These are phyloP conservation scores for Apteryx mantelli DNA, from an alignment of 2,113 vertebrate species.

Conservation along the genomic window DNA sequence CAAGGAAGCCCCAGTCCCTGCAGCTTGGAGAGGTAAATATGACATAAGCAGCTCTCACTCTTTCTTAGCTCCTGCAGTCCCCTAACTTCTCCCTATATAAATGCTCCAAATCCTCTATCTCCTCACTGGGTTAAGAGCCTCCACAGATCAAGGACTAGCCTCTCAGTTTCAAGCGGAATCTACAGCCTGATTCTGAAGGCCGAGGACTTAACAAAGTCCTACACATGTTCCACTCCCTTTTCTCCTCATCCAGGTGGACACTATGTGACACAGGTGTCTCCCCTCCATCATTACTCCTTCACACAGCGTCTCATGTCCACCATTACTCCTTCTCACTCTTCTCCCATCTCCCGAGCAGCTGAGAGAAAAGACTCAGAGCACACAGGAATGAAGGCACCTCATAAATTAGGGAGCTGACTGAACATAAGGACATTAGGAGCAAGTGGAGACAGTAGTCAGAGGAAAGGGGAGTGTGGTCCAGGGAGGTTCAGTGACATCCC, in stretches of 20 bases:
- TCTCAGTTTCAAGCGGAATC: neutral
- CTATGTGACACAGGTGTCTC: neutral
- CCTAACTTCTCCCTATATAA: neutral
- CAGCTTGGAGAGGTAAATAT: neutral
- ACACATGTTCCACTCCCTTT: rapidly evolving
- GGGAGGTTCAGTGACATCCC: neutral
- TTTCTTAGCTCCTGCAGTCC: neutral
- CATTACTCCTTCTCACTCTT: neutral
- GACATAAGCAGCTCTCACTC: neutral
- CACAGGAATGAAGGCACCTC: neutral
- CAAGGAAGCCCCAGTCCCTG: rapidly evolving
- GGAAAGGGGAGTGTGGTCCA: neutral
- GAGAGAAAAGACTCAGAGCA: neutral
- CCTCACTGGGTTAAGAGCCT: neutral
- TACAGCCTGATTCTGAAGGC: neutral
- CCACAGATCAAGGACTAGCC: neutral
- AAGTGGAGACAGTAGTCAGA: neutral
- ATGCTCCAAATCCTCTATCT: neutral
- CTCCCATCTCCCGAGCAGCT: neutral
- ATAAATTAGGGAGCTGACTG: neutral
- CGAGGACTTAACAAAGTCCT: neutral
- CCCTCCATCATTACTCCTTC: neutral
- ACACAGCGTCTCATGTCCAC: neutral
- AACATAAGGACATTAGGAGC: neutral
- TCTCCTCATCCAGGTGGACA: neutral